These are phyloP conservation scores for Oscheius sp. DNA, from an alignment of 1,140 invertebrate genomes.

Conservation along the genomic window DNA sequence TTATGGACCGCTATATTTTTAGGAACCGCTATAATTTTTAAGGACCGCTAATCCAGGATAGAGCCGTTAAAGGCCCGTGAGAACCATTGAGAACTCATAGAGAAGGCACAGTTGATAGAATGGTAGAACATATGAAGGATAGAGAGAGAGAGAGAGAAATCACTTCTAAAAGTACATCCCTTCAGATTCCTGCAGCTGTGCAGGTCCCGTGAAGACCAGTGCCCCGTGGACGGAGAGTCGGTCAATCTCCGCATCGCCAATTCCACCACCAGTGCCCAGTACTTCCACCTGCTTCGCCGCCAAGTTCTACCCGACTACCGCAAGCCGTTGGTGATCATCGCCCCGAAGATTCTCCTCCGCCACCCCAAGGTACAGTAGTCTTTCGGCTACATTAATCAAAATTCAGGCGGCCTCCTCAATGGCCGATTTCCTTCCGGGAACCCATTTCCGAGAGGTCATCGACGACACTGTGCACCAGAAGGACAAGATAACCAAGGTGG, in stretches of 20 bases:
- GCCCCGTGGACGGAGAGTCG: constrained; percentile 66
- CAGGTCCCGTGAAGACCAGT: constrained; percentile 51
- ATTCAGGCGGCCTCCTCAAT: constrained; percentile 63
- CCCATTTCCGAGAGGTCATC: constrained; percentile 78
- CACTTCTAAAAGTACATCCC: no score
- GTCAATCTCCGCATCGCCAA: constrained; percentile 70
- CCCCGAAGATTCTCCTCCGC: constrained; percentile 85
- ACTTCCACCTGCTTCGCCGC: constrained; percentile 88
- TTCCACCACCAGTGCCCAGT: constrained; percentile 92
- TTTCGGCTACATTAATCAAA: no score
- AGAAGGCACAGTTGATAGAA: no score
- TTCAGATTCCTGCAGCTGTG: constrained; percentile 74
- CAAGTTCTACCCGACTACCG: constrained; percentile 87
- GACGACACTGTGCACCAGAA: constrained; percentile 67
- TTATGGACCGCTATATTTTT: no score
- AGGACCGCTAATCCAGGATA: no score
- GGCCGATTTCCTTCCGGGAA: constrained; percentile 75
- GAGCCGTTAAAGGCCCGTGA: no score
- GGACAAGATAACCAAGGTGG: constrained; percentile 69
- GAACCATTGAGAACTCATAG: no score
- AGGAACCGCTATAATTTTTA: no score
- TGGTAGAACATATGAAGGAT: no score
- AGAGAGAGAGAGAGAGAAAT: no score
- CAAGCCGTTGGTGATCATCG: constrained; percentile 84
- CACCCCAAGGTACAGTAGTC: constrained; percentile 69